Evolutionary conservation across 2,113 vertebrate genomes (phyloP), one percentile per base, ranked within the genome.

Genomic region (Strix aluco): DNA sequence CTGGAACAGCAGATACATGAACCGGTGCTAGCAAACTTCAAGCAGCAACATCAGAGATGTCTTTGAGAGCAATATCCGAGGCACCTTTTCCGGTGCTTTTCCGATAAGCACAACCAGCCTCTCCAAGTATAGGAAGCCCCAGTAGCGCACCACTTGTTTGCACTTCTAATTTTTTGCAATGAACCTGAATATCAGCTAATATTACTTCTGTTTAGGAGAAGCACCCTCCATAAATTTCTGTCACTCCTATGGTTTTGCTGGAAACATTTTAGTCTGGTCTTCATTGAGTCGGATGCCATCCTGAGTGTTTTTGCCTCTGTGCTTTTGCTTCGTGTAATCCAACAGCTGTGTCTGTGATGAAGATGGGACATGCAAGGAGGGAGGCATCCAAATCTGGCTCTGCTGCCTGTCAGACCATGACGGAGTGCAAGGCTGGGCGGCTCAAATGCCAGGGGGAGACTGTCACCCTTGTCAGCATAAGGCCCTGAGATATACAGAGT

Each of bases 371-470:
- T 99, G 99, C 6, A 79, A 98, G 6, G 72, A 89, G 27, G 96
- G 81, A 80, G 98, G 98, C 36, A 85, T 96, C 38, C 89, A 73
- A 52, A 73, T 99, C 82, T 99, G 99, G 63, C 30, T 95, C 82
- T 30, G 34, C 88, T 12, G 81, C 11, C 36, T 52, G 4, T 42
- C 90, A 18, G 92, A 98, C 98, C 3, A 98, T 99, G 98, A 98
- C 98, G 0, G 98, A 99, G 90, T 99, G 99, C 0, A 97, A 99
- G 92, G 98, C 96, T 0, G 99, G 99, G 1, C 71, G 84, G 83
- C 97, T 98, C 57, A 97, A 90, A 47, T 99, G 99, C 91, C 91
- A 11, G 2, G 98, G 99, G 10, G 86, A 98, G 83, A 92, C 75
- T 51, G 20, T 99, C 94, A 95, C 77, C 2, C 81, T 99, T 44